A percentile compares a stretch with the other conserved stretches of the same genome.
phyloP scores from a whole-genome alignment of 2,888 invertebrate genomes.

The Portevinia maculata region DNA sequence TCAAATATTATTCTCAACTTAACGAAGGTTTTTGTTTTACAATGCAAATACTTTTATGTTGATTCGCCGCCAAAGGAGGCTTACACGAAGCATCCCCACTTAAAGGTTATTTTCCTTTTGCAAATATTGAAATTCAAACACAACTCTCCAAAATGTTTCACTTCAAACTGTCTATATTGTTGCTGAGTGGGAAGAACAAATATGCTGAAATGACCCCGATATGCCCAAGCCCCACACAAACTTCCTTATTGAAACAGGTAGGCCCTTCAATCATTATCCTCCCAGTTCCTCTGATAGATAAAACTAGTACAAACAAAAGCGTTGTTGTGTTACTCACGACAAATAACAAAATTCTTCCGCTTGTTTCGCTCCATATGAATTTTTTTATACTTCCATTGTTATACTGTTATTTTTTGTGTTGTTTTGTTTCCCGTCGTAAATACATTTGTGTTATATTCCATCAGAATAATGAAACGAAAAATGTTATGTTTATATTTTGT shows the following conservation, averaged over 20 bases:
- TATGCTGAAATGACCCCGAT: no score
- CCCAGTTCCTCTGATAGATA: not conserved
- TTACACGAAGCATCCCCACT: no score
- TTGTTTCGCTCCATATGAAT: conserved; percentile 44
- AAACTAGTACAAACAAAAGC: conserved; percentile 21
- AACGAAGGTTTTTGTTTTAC: no score
- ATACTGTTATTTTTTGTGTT: conserved; percentile 16
- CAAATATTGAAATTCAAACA: no score
- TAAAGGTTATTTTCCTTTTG: no score
- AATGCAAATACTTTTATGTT: no score
- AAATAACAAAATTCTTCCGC: conserved; percentile 52
- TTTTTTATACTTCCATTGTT: conserved; percentile 49
- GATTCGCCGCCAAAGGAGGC: no score
- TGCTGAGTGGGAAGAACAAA: no score
- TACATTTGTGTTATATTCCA: conserved; percentile 5
- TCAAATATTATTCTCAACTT: no score
- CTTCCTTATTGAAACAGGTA: not conserved
- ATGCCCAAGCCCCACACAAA: no score
- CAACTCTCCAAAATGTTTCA: no score
- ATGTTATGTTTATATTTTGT: conserved; percentile 70
- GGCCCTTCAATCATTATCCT: not conserved
- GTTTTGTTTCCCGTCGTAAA: conserved; percentile 16
- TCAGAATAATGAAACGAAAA: conserved; percentile 12
- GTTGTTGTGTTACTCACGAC: conserved; percentile 13
- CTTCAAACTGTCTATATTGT: no score